Conservation (phyloP, 2,888 invertebrate species). For the Ectemnius continuus region DNA sequence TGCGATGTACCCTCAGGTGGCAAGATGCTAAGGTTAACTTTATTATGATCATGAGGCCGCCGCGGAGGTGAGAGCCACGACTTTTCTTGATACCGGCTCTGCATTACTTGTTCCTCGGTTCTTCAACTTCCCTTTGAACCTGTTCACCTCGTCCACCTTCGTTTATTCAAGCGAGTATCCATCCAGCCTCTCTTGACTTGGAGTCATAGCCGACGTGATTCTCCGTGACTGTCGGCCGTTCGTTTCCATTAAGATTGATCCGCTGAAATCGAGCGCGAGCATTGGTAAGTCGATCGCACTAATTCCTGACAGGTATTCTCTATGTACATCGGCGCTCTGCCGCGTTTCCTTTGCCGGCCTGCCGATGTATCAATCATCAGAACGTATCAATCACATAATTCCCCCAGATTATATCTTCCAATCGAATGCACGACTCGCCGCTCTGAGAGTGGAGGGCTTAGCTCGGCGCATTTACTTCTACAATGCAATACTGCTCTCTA, state of each 20-base stretch:
- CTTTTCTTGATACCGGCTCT: slow-evolving; percentile 50
- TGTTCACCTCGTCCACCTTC: slow-evolving; percentile 6
- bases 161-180: not conserved
- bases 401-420: not conserved
- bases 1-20: slow-evolving; percentile 53
- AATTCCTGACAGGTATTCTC: not conserved
- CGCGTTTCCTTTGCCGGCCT: too few species aligned
- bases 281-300: slow-evolving; percentile 1
- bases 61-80: slow-evolving; percentile 55
- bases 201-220: too few species aligned
- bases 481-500: too few species aligned
- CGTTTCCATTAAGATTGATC: not conserved
- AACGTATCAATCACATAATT: not conserved
- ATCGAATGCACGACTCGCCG: too few species aligned
- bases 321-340: too few species aligned
- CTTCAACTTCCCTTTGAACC: slow-evolving; percentile 1
- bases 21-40: slow-evolving; percentile 54
- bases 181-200: too few species aligned
- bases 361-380: not conserved
- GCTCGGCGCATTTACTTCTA: too few species aligned
- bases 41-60: slow-evolving; percentile 67
- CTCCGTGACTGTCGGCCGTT: too few species aligned
- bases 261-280: not conserved
- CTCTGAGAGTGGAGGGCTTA: too few species aligned
- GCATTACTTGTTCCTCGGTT: slow-evolving; percentile 25